Evolutionary conservation across 1,140 invertebrate species (phyloP).

Genomic region (Panagrolaimus sp.): DNA sequence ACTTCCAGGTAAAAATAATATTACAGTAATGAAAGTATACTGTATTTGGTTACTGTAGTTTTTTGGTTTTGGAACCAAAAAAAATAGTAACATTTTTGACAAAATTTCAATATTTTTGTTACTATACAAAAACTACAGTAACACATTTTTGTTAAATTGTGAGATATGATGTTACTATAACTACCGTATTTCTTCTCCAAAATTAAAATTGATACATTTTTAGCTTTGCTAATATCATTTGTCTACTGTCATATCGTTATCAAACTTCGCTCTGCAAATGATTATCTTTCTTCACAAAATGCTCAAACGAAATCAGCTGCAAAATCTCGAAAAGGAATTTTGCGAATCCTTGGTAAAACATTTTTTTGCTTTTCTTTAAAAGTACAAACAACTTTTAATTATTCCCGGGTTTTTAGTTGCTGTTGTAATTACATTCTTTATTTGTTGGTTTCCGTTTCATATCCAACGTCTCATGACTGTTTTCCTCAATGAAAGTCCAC

Average conservation of each 20-base stretch:
- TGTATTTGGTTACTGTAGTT: not conserved
- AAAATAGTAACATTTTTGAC: no score
- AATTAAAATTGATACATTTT: conserved; percentile 20
- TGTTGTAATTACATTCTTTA: conserved; percentile 83
- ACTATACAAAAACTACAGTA: no score
- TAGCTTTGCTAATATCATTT: conserved; percentile 51
- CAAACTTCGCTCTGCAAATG: conserved; percentile 31
- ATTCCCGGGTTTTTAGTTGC: conserved; percentile 67
- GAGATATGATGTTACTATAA: no score
- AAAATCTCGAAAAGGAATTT: conserved; percentile 32
- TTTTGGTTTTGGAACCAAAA: no score
- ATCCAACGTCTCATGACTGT: conserved; percentile 70
- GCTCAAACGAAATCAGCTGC: not conserved
- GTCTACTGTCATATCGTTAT: conserved; percentile 52
- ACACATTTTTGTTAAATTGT: no score
- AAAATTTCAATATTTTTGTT: no score
- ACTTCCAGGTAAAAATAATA: conserved; percentile 27
- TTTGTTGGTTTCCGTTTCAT: conserved; percentile 88
- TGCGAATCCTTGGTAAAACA: conserved; percentile 50
- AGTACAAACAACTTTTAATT: not conserved
- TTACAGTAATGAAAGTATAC: not conserved
- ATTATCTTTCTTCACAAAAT: conserved; percentile 27
- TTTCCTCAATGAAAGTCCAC: conserved; percentile 36
- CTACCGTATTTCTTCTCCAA: no score
- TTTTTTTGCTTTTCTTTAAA: not conserved